Percentiles rank a stretch among this genome's conserved stretches.
phyloP scores from a whole-genome alignment of 2,113 vertebrate species.

The Hyaena hyaena region DNA sequence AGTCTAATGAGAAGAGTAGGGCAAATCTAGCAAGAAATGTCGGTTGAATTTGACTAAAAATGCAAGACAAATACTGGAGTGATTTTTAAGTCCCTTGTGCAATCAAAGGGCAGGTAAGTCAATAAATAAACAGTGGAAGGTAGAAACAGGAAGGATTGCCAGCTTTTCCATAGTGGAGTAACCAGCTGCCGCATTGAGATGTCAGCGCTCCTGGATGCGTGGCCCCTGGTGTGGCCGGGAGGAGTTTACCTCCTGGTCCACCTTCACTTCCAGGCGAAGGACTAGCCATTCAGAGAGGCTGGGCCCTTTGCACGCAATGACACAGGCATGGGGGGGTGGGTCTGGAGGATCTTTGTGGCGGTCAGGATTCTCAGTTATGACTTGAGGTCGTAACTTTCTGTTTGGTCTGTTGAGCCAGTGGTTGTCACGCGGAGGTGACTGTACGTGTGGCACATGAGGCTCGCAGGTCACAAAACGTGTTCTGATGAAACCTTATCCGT shows the following conservation, averaged over 20 bases:
- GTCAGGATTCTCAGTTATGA: not conserved
- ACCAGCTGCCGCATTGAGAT: not conserved
- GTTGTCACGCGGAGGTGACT: accelerated
- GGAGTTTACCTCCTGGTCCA: too few relatives aligned
- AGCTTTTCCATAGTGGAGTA: too few relatives aligned
- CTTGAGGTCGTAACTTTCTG: accelerated
- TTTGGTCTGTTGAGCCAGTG: accelerated
- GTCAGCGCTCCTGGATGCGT: not conserved
- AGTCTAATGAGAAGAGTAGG: not conserved
- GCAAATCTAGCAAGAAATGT: too few relatives aligned
- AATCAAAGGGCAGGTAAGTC: too few relatives aligned
- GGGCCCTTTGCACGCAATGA: too few relatives aligned
- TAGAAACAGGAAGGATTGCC: accelerated
- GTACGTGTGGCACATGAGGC: accelerated
- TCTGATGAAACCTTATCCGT: accelerated
- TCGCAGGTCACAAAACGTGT: not conserved
- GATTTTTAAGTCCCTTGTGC: not conserved
- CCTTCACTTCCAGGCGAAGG: accelerated
- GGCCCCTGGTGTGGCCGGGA: not conserved
- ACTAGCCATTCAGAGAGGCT: too few relatives aligned
- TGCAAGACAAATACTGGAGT: not conserved
- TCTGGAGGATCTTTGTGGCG: not conserved
- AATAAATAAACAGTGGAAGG: not conserved
- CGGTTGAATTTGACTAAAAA: not conserved
- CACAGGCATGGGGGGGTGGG: not conserved